Evolutionary conservation across 1,140 invertebrate genomes (phyloP).

Genomic region (Drosophila tani): DNA sequence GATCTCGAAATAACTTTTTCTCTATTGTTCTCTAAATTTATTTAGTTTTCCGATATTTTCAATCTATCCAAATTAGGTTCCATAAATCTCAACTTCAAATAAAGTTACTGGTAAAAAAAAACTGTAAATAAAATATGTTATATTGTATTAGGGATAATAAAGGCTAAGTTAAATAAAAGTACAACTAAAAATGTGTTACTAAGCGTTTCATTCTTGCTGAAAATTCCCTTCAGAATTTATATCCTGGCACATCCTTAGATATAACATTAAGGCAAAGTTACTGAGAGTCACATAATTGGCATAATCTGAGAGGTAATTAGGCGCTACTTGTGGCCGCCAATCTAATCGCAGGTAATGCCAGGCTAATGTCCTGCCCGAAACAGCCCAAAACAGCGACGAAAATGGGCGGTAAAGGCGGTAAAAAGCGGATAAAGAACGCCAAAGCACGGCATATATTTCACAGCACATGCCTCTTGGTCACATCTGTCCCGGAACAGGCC

Average conservation of each 20-base stretch:
- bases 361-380: neutral
- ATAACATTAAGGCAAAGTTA: neutral
- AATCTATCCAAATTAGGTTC: no score
- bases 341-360: slow-evolving; percentile 24
- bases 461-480: slow-evolving; percentile 73
- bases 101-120: no score
- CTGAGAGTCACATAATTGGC: slow-evolving; percentile 9
- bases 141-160: no score
- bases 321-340: slow-evolving; percentile 7
- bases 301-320: slow-evolving; percentile 20
- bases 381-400: slow-evolving; percentile 5
- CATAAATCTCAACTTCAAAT: no score
- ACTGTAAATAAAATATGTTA: no score
- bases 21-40: no score
- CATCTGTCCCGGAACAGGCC: slow-evolving; percentile 63
- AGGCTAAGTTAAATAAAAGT: no score
- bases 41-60: no score
- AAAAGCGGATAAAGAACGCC: slow-evolving; percentile 29
- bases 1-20: no score
- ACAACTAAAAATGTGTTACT: no score
- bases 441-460: slow-evolving; percentile 54
- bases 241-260: slow-evolving; percentile 9
- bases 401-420: slow-evolving; percentile 32
- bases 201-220: no score
- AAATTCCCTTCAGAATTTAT: no score